Evolutionary conservation across 1,140 invertebrate species (phyloP).

Genomic region (Temnothorax nylanderi): DNA sequence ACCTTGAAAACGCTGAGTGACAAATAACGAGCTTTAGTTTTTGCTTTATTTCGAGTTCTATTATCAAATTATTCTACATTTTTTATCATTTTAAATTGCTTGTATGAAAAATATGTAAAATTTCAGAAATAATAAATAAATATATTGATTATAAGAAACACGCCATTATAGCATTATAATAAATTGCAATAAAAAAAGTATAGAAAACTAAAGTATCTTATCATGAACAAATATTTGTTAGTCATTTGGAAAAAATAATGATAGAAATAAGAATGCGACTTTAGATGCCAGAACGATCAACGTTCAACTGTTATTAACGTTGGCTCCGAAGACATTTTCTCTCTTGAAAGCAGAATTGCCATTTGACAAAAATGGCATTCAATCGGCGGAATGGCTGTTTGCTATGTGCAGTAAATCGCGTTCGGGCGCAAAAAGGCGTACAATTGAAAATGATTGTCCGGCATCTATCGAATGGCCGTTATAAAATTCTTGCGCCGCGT

Average conservation of each 20-base stretch:
- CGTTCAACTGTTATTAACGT: not conserved
- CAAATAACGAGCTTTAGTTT: slow-evolving; percentile 17
- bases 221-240: not conserved
- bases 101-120: not conserved
- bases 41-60: not conserved
- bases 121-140: not conserved
- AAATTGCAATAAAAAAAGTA: not conserved
- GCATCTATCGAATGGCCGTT: slow-evolving; percentile 19
- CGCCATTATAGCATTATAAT: not conserved
- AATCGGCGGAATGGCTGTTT: slow-evolving; percentile 3
- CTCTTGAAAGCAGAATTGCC: not conserved
- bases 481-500: slow-evolving; percentile 35
- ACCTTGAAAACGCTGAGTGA: slow-evolving; percentile 4
- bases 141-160: not conserved
- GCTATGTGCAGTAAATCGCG: slow-evolving; percentile 5
- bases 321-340: not conserved
- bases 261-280: not conserved
- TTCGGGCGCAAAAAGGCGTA: not conserved
- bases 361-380: slow-evolving; percentile 11
- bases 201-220: not conserved
- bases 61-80: not conserved
- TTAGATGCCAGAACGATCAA: not conserved
- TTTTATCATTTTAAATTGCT: not conserved
- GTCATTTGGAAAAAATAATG: not conserved
- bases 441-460: slow-evolving; percentile 51